Percentiles rank a stretch among this genome's conserved stretches.
Evolutionary conservation across 2,113 vertebrate species (phyloP).

Genomic region (Podilymbus podiceps): DNA sequence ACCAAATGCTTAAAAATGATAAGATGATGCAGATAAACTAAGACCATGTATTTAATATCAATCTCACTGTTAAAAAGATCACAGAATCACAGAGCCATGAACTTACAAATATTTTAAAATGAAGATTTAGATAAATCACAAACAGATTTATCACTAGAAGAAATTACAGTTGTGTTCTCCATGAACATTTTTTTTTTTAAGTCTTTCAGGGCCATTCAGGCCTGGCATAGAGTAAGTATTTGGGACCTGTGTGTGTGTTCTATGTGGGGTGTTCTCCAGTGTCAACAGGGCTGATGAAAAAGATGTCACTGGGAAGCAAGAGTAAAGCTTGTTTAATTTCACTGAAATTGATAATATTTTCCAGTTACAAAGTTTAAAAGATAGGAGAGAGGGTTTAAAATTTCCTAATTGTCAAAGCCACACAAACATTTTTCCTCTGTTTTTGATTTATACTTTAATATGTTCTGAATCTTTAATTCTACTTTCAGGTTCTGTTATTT

Average conservation of each 20-base stretch:
- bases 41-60: background rate
- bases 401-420: background rate
- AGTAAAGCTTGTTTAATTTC: background rate
- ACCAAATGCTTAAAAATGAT: background rate
- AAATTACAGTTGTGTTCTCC: background rate
- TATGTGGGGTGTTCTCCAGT: rapidly evolving
- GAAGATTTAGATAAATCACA: background rate
- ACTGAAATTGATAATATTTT: background rate
- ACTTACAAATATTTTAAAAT: background rate
- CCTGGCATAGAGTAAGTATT: background rate
- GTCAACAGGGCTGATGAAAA: background rate
- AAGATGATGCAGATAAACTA: background rate
- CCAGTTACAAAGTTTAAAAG: background rate
- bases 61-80: background rate
- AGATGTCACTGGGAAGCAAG: background rate
- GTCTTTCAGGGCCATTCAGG: background rate
- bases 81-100: background rate
- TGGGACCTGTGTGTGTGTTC: rapidly evolving
- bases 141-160: background rate
- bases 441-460: background rate
- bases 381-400: background rate
- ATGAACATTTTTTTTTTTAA: background rate
- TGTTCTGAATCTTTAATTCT: background rate
- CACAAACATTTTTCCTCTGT: background rate
- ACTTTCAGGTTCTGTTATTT: background rate